A percentile compares a stretch with the other conserved stretches of the same genome.
phyloP scores from a whole-genome alignment of 1,140 invertebrate species.

The Globodera rostochiensis region DNA sequence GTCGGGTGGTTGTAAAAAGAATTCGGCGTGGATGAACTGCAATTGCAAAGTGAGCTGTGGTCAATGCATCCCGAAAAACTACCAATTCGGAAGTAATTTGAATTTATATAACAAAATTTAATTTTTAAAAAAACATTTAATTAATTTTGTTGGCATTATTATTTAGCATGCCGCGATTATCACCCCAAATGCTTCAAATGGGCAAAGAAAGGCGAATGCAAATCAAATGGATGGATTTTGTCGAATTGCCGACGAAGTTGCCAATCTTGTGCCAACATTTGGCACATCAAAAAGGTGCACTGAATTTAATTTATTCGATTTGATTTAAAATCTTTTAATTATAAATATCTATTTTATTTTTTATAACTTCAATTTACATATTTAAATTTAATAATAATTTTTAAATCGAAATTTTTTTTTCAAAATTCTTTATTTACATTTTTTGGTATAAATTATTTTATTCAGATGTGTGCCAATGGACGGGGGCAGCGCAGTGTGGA shows the following conservation, averaged over 20 bases:
- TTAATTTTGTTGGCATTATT: not conserved
- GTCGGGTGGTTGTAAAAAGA: constrained; percentile 38
- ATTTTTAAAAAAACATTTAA: not conserved
- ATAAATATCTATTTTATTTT: not conserved
- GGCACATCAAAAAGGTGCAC: constrained; percentile 31
- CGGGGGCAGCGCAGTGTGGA: not conserved
- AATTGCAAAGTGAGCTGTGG: constrained; percentile 52
- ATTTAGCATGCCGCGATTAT: constrained; percentile 45
- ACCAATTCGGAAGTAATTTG: constrained; percentile 45
- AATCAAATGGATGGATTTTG: constrained; percentile 48
- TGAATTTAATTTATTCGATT: not conserved
- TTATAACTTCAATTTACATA: no score
- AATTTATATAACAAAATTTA: not conserved
- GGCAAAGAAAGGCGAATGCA: constrained; percentile 41
- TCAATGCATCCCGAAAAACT: constrained; percentile 46
- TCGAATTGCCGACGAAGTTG: constrained; percentile 41
- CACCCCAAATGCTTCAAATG: constrained; percentile 40
- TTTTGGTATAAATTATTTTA: not conserved
- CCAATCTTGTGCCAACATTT: constrained; percentile 30
- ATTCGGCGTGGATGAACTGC: constrained; percentile 52
- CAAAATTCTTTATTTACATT: no score
- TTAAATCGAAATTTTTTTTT: no score
- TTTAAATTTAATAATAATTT: no score
- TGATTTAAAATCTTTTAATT: no score
- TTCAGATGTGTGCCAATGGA: not conserved